Percentiles rank a stretch among this genome's conserved stretches.
These are phyloP conservation scores for Triops cancriformis DNA, from an alignment of 1,140 invertebrate species.

Conservation along the genomic window DNA sequence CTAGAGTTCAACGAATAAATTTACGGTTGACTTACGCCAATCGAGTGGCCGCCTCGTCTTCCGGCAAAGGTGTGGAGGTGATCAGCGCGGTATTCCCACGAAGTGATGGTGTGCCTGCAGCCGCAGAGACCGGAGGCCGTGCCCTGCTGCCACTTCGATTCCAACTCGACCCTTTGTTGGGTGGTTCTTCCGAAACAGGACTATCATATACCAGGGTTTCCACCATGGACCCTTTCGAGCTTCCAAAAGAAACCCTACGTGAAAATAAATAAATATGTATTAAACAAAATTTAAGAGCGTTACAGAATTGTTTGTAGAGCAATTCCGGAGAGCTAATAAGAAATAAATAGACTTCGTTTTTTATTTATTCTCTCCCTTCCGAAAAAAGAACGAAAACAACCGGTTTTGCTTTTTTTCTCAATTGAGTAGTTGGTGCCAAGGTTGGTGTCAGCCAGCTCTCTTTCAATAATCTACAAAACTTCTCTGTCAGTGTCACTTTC, in stretches of 20 bases:
- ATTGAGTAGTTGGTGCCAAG: too few relatives aligned
- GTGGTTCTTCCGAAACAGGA: slow-evolving; percentile 56
- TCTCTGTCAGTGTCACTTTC: too few relatives aligned
- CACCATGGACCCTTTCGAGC: slow-evolving; percentile 88
- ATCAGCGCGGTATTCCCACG: neutral
- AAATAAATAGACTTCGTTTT: too few relatives aligned
- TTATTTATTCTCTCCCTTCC: too few relatives aligned
- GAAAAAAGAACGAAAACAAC: too few relatives aligned
- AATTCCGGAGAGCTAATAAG: too few relatives aligned
- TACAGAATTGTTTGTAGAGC: too few relatives aligned
- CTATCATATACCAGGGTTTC: slow-evolving; percentile 85
- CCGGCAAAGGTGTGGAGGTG: neutral
- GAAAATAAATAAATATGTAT: slow-evolving; percentile 17
- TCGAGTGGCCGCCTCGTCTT: neutral
- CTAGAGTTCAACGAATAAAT: neutral
- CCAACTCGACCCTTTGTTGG: slow-evolving; percentile 36
- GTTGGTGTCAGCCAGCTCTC: too few relatives aligned
- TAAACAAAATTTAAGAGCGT: too few relatives aligned
- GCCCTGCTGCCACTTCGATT: neutral
- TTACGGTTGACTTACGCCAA: slow-evolving; percentile 7
- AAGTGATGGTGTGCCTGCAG: neutral
- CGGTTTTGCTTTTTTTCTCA: too few relatives aligned
- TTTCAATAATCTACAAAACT: too few relatives aligned
- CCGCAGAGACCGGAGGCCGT: neutral
- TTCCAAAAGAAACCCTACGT: slow-evolving; percentile 81